These are phyloP conservation scores for Alligator mississippiensis DNA, from an alignment of 2,113 vertebrate species.

Conservation along the genomic window DNA sequence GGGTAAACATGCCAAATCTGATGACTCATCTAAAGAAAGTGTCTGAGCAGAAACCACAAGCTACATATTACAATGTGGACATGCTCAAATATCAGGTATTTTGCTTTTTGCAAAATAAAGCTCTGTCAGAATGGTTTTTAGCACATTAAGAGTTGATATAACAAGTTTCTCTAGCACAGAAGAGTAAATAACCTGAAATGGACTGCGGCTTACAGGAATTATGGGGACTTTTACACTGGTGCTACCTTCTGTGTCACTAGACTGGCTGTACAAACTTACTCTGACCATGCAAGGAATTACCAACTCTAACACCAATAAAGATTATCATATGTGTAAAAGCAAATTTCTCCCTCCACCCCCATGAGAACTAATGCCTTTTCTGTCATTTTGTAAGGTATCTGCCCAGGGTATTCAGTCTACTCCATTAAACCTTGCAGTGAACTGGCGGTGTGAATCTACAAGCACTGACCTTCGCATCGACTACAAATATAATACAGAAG, in stretches of 20 bases:
- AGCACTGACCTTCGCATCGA: constrained; percentile 96
- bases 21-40: constrained; percentile 97
- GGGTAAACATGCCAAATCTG: constrained; percentile 98
- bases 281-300: accelerated
- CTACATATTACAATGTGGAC: constrained; percentile 98
- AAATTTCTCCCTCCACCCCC: constrained; percentile 44
- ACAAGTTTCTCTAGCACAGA: not conserved
- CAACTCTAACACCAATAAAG: not conserved
- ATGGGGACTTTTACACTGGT: not conserved
- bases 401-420: constrained; percentile 96
- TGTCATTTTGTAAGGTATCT: constrained; percentile 86
- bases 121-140: accelerated
- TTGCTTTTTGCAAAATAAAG: not conserved
- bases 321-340: not conserved
- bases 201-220: not conserved
- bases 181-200: not conserved
- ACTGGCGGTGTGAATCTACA: constrained; percentile 90
- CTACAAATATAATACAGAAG: constrained; percentile 95
- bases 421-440: constrained; percentile 95
- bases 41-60: constrained; percentile 96
- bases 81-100: constrained; percentile 99
- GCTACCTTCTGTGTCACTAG: not conserved
- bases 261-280: accelerated
- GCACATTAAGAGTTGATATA: not conserved
- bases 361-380: constrained; percentile 63